These are phyloP conservation scores for Drosophila diplacantha DNA, from an alignment of 2,888 invertebrate genomes.

Conservation along the genomic window DNA sequence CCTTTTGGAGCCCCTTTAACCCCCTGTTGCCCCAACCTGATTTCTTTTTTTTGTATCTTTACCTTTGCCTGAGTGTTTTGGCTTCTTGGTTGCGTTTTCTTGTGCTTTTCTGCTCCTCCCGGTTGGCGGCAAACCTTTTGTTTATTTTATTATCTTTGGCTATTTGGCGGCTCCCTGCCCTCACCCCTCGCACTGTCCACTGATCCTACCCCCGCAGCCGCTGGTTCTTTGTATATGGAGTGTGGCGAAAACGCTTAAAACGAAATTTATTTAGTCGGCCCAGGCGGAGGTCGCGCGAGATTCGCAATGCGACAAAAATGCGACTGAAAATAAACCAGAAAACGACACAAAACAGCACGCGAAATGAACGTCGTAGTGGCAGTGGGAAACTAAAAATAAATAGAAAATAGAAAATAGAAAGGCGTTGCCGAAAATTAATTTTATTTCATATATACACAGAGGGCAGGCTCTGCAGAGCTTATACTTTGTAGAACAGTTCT, in stretches of 20 bases:
- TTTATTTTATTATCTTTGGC: conserved; percentile 71
- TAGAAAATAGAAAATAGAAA: conserved; percentile 45
- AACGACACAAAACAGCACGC: conserved; percentile 34
- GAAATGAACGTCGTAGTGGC: conserved; percentile 25
- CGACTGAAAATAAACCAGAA: conserved; percentile 62
- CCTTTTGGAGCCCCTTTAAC: conserved; percentile 47
- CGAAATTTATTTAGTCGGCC: conserved; percentile 74
- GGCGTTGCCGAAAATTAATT: conserved; percentile 56
- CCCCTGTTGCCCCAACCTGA: not conserved
- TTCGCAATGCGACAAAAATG: conserved; percentile 73
- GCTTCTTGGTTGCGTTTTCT: conserved; percentile 56
- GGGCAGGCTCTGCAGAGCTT: not conserved
- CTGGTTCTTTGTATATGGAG: conserved; percentile 71
- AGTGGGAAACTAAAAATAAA: conserved; percentile 53
- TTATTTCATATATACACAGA: conserved; percentile 46
- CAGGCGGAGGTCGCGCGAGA: conserved; percentile 47
- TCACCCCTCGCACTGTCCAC: conserved; percentile 14
- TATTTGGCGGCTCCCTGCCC: conserved; percentile 56
- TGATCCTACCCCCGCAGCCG: conserved; percentile 15
- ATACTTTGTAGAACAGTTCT: too few species aligned
- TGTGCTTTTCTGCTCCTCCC: conserved; percentile 40
- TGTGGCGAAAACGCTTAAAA: conserved; percentile 74
- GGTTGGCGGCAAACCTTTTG: conserved; percentile 66
- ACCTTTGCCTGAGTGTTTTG: conserved; percentile 33
- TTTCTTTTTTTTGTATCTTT: not conserved